Percentiles rank a stretch among this genome's conserved stretches.
Evolutionary conservation across 2,113 vertebrate species (phyloP).

Genomic region (Chamaetylas fuelleborni): DNA sequence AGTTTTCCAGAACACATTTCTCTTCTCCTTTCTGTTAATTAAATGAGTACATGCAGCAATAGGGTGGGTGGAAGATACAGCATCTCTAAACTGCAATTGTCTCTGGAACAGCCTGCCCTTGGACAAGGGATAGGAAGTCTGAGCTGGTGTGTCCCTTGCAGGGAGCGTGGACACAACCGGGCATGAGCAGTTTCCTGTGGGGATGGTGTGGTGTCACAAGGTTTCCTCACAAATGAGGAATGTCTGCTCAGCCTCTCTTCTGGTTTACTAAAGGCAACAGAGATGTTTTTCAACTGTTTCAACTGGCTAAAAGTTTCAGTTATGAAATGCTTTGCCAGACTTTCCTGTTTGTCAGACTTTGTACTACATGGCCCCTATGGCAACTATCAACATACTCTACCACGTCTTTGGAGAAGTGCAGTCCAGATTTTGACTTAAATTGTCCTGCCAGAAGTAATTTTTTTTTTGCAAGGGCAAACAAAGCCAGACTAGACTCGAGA

Average conservation of each 20-base stretch:
- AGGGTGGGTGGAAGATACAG: not conserved
- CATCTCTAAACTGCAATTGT: not conserved
- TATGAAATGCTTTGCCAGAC: not conserved
- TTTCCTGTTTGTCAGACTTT: not conserved
- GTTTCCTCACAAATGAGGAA: conserved; percentile 22
- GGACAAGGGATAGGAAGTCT: not conserved
- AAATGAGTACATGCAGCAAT: not conserved
- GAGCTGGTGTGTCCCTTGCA: not conserved
- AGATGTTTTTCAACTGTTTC: not conserved
- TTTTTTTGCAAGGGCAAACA: not conserved
- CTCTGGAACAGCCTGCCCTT: not conserved
- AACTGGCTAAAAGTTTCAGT: not conserved
- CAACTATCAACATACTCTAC: not conserved
- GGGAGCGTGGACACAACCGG: not conserved
- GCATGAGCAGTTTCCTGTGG: conserved; percentile 5
- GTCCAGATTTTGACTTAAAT: not conserved
- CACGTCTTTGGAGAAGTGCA: not conserved
- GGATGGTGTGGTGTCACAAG: not conserved
- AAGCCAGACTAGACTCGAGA: not conserved
- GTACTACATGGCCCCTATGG: not conserved
- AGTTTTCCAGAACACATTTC: not conserved
- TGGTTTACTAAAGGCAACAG: not conserved
- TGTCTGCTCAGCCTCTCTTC: not conserved
- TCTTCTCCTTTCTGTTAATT: not conserved
- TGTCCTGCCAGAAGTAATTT: not conserved